phyloP scores from a whole-genome alignment of 2,113 vertebrate genomes.

The Shinisaurus crocodilurus region DNA sequence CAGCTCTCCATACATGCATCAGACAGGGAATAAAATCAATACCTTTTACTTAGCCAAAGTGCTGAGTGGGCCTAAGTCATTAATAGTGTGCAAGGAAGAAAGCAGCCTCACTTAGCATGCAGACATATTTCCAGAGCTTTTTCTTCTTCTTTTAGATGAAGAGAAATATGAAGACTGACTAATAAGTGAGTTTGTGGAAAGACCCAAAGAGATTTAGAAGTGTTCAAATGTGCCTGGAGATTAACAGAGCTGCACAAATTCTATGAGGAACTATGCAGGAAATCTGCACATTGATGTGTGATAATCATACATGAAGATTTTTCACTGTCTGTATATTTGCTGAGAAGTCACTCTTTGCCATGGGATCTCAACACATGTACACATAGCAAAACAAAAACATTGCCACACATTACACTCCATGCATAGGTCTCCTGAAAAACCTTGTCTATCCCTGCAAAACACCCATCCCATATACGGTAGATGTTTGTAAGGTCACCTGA shows the following conservation, averaged over 20 bases:
- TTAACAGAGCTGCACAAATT: neutral
- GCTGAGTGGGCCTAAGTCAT: conserved; percentile 15
- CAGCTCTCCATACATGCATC: neutral
- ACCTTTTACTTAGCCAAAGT: conserved; percentile 1
- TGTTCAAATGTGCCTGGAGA: neutral
- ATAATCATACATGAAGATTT: too few species aligned
- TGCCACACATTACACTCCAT: neutral
- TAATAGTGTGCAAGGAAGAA: neutral
- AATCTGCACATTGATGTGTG: neutral
- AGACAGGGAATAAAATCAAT: conserved; percentile 43
- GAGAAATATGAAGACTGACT: neutral
- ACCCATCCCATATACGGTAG: neutral
- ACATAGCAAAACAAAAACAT: neutral
- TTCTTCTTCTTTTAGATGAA: neutral
- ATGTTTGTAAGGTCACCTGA: neutral
- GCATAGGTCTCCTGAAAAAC: neutral
- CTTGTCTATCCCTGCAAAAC: neutral
- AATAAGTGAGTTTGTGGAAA: neutral
- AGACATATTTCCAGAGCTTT: neutral
- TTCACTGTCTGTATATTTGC: neutral
- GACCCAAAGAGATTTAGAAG: neutral
- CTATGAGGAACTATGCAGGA: neutral
- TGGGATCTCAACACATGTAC: neutral
- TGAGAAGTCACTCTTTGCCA: neutral
- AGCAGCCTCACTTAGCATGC: neutral